These are phyloP conservation scores for Australoheros facetus DNA, from an alignment of 2,797 vertebrate genomes.

Conservation along the genomic window DNA sequence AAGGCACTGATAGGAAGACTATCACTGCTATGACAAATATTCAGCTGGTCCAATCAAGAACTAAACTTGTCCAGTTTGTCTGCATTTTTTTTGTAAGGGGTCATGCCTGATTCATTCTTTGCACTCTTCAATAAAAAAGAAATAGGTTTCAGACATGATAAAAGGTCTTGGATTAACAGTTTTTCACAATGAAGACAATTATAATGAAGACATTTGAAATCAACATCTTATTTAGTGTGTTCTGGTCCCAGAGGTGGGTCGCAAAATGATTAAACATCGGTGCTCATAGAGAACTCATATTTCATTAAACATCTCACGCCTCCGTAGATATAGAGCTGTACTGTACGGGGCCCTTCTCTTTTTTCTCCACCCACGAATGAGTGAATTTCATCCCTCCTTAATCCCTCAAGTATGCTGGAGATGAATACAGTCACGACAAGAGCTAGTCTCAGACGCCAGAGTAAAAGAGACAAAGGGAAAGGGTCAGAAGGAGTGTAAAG, in stretches of 20 bases:
- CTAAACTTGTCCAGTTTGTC: not conserved
- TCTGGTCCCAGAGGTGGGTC: constrained; percentile 18
- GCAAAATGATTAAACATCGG: constrained; percentile 47
- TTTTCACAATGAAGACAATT: not conserved
- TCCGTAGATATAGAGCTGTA: constrained; percentile 68
- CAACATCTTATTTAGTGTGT: constrained; percentile 17
- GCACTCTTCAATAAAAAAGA: not conserved
- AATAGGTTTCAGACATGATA: not conserved
- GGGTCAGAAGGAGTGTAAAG: constrained; percentile 10
- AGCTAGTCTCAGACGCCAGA: constrained; percentile 53
- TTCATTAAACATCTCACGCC: constrained; percentile 71
- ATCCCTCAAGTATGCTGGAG: constrained; percentile 83
- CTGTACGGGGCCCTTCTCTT: constrained; percentile 53
- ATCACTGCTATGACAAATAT: not conserved
- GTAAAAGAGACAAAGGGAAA: constrained; percentile 24
- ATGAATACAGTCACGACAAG: constrained; percentile 80
- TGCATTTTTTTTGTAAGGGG: not conserved
- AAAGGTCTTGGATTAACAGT: not conserved
- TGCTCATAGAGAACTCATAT: constrained; percentile 61
- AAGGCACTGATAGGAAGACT: constrained; percentile 15
- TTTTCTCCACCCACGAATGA: constrained; percentile 68
- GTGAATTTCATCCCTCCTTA: constrained; percentile 82
- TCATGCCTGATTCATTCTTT: not conserved
- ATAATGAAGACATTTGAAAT: too few species aligned
- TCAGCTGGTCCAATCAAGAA: not conserved